A percentile compares a stretch with the other conserved stretches of the same genome.
Evolutionary conservation across 2,113 vertebrate genomes (phyloP).

Genomic region (Pleuronectes platessa): DNA sequence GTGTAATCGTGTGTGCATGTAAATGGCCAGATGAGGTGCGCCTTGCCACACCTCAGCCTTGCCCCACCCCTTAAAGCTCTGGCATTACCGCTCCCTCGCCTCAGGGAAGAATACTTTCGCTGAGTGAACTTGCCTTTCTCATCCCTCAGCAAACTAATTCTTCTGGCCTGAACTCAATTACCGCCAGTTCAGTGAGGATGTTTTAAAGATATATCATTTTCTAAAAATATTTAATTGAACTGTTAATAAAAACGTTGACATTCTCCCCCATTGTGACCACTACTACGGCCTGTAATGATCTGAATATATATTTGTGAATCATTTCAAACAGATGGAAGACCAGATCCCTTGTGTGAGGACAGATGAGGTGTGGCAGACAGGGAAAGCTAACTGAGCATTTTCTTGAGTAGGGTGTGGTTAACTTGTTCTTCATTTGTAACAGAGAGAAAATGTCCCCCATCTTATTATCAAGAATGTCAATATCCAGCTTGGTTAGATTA

Average conservation of each 20-base stretch:
- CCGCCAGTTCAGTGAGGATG: background rate
- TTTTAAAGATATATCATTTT: background rate
- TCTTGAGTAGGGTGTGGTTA: conserved; percentile 49
- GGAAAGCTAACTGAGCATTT: conserved; percentile 42
- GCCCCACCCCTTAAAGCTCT: conserved; percentile 27
- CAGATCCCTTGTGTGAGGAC: background rate
- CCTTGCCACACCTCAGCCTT: conserved; percentile 36
- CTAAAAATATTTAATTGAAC: background rate
- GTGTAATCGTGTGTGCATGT: background rate
- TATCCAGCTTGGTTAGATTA: background rate
- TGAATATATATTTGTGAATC: background rate
- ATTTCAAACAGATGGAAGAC: background rate
- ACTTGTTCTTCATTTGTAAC: background rate
- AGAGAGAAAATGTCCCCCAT: background rate
- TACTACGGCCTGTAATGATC: background rate
- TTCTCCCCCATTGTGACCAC: background rate
- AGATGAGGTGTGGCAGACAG: conserved; percentile 30
- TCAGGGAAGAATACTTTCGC: conserved; percentile 48
- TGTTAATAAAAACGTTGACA: background rate
- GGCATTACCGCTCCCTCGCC: conserved; percentile 12
- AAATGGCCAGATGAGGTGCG: background rate
- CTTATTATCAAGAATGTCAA: no score
- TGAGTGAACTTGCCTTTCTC: conserved; percentile 36
- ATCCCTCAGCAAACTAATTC: conserved; percentile 19
- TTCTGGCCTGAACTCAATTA: background rate